A percentile compares a stretch with the other conserved stretches of the same genome.
These are phyloP conservation scores for Pectinophora gossypiella DNA, from an alignment of 1,140 invertebrate species.

Conservation along the genomic window DNA sequence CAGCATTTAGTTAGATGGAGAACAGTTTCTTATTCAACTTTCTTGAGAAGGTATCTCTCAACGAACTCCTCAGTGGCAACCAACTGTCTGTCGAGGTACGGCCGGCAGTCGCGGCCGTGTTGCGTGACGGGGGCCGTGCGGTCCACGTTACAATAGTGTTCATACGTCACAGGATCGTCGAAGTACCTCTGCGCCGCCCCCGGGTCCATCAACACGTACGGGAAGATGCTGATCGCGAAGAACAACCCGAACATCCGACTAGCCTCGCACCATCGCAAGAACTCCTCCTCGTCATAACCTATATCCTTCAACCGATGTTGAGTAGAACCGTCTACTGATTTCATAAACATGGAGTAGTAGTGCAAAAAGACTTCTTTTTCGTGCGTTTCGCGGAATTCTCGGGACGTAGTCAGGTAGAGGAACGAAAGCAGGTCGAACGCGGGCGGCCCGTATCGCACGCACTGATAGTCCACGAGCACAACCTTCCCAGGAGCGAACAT, in stretches of 20 bases:
- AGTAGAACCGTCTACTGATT: slow-evolving; percentile 30
- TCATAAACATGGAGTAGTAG: slow-evolving; percentile 50
- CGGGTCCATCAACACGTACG: slow-evolving; percentile 46
- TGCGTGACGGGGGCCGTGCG: slow-evolving; percentile 42
- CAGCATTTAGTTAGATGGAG: no score
- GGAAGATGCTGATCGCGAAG: slow-evolving; percentile 32
- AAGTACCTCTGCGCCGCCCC: slow-evolving; percentile 30
- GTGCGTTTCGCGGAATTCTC: slow-evolving; percentile 42
- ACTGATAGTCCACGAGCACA: slow-evolving; percentile 66
- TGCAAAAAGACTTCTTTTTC: slow-evolving; percentile 37
- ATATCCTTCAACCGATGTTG: slow-evolving; percentile 32
- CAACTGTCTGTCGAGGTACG: slow-evolving; percentile 33
- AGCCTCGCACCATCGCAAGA: slow-evolving; percentile 38
- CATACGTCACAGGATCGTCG: slow-evolving; percentile 45
- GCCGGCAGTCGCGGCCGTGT: slow-evolving; percentile 17
- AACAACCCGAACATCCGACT: slow-evolving; percentile 37
- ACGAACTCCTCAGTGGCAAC: slow-evolving; percentile 46
- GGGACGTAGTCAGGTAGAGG: slow-evolving; percentile 54
- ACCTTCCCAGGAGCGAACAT: slow-evolving; percentile 54
- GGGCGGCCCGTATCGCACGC: slow-evolving; percentile 57
- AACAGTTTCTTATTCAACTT: neutral
- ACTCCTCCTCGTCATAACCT: slow-evolving; percentile 28
- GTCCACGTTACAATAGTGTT: slow-evolving; percentile 30
- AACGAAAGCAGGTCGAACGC: slow-evolving; percentile 63
- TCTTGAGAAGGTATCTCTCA: slow-evolving; percentile 34